Percentiles rank a stretch among this genome's conserved stretches.
Evolutionary conservation across 2,113 vertebrate species (phyloP).

Genomic region (Catagonus wagneri): DNA sequence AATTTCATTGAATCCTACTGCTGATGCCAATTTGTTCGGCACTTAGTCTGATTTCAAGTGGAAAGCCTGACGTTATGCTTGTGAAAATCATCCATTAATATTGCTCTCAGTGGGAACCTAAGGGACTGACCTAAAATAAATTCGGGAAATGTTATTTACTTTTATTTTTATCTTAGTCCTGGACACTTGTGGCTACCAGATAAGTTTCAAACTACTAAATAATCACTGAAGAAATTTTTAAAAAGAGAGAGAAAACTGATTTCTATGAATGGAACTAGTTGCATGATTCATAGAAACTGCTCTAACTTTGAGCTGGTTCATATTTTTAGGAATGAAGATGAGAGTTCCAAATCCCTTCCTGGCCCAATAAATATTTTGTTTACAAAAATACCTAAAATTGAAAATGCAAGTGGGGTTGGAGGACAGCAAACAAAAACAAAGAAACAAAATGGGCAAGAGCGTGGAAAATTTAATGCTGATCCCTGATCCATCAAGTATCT

Average conservation of each 20-base stretch:
- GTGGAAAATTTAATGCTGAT: neutral
- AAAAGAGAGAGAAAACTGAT: neutral
- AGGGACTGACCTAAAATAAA: neutral
- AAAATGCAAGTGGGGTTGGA: neutral
- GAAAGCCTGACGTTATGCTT: neutral
- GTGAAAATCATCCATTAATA: neutral
- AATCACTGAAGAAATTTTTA: neutral
- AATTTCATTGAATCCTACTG: neutral
- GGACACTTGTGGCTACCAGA: neutral
- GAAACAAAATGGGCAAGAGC: neutral
- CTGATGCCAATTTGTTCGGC: neutral
- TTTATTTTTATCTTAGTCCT: slow-evolving; percentile 38
- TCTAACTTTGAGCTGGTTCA: slow-evolving; percentile 16
- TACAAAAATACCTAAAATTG: neutral
- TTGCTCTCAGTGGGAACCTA: neutral
- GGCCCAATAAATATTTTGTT: neutral
- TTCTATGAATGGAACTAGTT: neutral
- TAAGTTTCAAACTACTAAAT: slow-evolving; percentile 35
- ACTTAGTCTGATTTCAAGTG: slow-evolving; percentile 6
- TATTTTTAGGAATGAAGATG: neutral
- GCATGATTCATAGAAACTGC: neutral
- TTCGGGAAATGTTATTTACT: slow-evolving; percentile 42
- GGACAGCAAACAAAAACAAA: neutral
- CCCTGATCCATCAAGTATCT: neutral
- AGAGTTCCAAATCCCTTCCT: neutral